Evolutionary conservation across 64 coral and sea anemone species (phyloP), one percentile per base, ranked within the genome.

Genomic region (Stichodactyla mertensii): DNA sequence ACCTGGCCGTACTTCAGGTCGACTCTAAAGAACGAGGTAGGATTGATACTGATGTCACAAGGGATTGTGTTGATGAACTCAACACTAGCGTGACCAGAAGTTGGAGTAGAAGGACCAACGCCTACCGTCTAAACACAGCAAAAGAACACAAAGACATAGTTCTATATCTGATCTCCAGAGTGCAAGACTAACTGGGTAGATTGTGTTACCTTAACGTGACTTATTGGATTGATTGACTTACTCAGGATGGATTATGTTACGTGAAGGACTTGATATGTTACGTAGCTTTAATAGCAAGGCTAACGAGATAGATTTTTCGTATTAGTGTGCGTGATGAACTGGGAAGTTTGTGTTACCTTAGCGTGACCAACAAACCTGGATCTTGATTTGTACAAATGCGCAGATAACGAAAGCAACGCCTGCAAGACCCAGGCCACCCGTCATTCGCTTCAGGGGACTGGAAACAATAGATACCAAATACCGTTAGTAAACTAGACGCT

Each of bases 351-450:
- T 10, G 77, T 15, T 13, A 55, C 51, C 5, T 18, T 16, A 54
- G 52, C 27, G 51, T 55, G 18, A 82, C 80, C 55, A 24, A 31
- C 9, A 79, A 31, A 95, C 93, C 89, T 95, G 93, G 16, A 96
- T 96, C 82, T 88, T 83, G 62, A 96, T 96, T 64, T 96, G 94
- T 45, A 96, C 87, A 77, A 96, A 96, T 9, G 94, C 94, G 77
- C 94, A 96, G 20, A 92, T 82, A 4, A 96, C 88, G 88, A 96
- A 96, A 10, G 94, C 84, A 7, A 92, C 71, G 0, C 91, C 94
- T 31, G 94, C 91, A 1, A 96, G 81, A 5, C 89, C 81, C 66
- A 96, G 83, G 7, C 94, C 94, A 10, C 94, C 94, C 7, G 91
- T 90, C 94, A 96, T 96, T 67, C 91, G 92, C 85, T 85, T 96